Evolutionary conservation across 1,140 invertebrate species (phyloP).

Genomic region (Aphis gossypii): DNA sequence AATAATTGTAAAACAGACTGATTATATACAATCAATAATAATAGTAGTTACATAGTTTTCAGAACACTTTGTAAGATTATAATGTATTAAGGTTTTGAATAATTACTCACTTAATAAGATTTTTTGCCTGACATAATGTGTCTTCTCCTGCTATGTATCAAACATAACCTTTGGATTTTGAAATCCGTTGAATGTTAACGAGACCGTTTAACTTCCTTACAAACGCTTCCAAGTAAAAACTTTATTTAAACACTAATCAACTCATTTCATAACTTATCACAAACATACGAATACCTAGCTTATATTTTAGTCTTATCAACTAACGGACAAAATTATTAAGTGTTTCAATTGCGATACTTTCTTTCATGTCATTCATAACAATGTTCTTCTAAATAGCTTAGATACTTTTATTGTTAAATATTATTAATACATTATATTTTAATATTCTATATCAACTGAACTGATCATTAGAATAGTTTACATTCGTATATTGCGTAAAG

Average conservation of each 20-base stretch:
- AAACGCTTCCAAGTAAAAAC: background rate
- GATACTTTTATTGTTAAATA: background rate
- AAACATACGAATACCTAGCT: background rate
- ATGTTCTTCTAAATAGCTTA: background rate
- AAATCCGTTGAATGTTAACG: background rate
- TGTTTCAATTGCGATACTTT: background rate
- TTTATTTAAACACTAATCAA: background rate
- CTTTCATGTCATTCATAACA: background rate
- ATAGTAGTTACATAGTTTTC: background rate
- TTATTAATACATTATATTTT: background rate
- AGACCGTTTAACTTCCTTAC: background rate
- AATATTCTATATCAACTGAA: background rate
- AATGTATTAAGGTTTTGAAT: background rate
- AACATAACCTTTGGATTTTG: background rate
- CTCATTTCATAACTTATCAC: background rate
- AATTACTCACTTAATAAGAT: background rate
- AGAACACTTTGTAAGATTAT: background rate
- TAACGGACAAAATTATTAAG: background rate
- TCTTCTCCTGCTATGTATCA: background rate
- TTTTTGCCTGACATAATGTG: no score
- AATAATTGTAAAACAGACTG: background rate
- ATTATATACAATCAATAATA: background rate
- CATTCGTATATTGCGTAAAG: no score
- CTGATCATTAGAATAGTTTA: no score
- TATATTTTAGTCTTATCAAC: background rate